Evolutionary conservation across 2,113 vertebrate species (phyloP), one percentile per base, ranked within the genome.

Genomic region (Glaucomys volans): DNA sequence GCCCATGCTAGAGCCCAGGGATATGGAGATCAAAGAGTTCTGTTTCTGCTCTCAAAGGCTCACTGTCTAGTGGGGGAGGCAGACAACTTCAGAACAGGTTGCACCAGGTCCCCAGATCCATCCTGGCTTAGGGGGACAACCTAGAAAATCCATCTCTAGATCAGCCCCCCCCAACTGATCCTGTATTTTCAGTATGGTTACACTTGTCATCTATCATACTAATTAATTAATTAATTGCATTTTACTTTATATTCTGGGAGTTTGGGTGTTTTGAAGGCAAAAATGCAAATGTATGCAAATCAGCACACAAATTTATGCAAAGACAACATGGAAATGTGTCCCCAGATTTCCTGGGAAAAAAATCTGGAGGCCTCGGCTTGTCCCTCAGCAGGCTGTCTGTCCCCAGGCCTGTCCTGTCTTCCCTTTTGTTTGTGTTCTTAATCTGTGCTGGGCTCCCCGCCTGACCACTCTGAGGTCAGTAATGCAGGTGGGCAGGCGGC

Each of bases 191-290:
- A 84, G 76, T 92, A 75, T 82, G 95, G 93, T 84, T 97, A 80
- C 35, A 71, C 83, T 95, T 97, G 95, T 93, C 87, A 93, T 90
- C 92, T 87, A 85, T 96, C 37, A 20, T 62, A 87, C 62, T 87
- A 95, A 96, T 97, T 98, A 98, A 97, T 98, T 98, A 97, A 98
- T 98, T 97, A 97, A 98, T 97, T 96, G 54, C 67, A 94, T 97
- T 97, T 97, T 92, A 96, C 97, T 98, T 97, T 91, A 97, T 97
- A 97, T 97, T 96, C 97, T 95, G 95, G 87, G 90, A 97, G 94
- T 98, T 97, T 96, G 96, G 96, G 91, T 96, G 94, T 97, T 98
- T 97, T 98, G 97, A 97, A 98, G 96, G 87, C 92, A 96, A 88
- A 95, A 93, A 97, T 98, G 97, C 97, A 98, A 98, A 98, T 97